Evolutionary conservation across 2,888 invertebrate genomes (phyloP).

Genomic region (Rhodophaea formosa): DNA sequence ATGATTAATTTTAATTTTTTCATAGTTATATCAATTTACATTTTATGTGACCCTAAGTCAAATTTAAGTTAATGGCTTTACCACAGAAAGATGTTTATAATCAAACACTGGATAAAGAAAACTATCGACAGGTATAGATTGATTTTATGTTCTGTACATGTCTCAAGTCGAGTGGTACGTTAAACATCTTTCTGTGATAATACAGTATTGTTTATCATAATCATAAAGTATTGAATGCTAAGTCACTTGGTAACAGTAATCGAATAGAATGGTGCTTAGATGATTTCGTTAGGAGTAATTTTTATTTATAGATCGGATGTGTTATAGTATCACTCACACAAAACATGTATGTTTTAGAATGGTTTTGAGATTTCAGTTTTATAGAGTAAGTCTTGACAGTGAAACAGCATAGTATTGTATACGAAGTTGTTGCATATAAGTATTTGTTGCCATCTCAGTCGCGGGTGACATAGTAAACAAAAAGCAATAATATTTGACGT

Average conservation of each 20-base stretch:
- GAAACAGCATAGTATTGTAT: slow-evolving; percentile 43
- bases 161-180: background rate
- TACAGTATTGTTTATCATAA: slow-evolving; percentile 52
- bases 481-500: slow-evolving; percentile 38
- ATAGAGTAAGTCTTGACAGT: slow-evolving; percentile 36
- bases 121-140: background rate
- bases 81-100: slow-evolving; percentile 7
- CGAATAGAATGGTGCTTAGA: slow-evolving; percentile 82
- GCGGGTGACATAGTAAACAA: slow-evolving; percentile 30
- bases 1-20: slow-evolving; percentile 57
- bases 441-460: slow-evolving; percentile 49
- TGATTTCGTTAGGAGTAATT: slow-evolving; percentile 68
- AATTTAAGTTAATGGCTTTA: slow-evolving; percentile 50
- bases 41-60: slow-evolving; percentile 67
- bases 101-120: background rate
- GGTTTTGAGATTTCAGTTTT: slow-evolving; percentile 48
- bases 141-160: background rate
- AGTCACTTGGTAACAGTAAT: slow-evolving; percentile 73
- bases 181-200: slow-evolving; percentile 20
- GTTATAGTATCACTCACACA: slow-evolving; percentile 52
- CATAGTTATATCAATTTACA: slow-evolving; percentile 58
- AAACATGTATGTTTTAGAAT: slow-evolving; percentile 54
- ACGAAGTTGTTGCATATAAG: slow-evolving; percentile 40
- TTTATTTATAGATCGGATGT: slow-evolving; percentile 61
- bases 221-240: slow-evolving; percentile 72